Evolutionary conservation across 2,888 invertebrate genomes (phyloP).

Genomic region (Caprella mutica): DNA sequence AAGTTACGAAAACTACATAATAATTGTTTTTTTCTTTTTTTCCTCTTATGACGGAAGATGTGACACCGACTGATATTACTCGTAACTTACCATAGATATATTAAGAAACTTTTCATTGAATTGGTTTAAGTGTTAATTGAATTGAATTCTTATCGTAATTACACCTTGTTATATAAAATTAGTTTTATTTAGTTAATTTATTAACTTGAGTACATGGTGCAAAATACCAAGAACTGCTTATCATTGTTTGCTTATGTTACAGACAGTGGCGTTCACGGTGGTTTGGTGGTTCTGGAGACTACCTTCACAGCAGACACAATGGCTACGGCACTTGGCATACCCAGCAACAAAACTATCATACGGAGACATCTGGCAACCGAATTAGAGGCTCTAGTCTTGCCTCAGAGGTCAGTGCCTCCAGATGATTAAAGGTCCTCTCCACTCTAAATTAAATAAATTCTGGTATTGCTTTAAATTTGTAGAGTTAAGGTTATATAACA

Average conservation of each 20-base stretch:
- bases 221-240: background rate
- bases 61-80: too few relatives aligned
- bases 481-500: too few relatives aligned
- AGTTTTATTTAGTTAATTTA: background rate
- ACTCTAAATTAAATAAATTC: too few relatives aligned
- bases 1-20: too few relatives aligned
- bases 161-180: background rate
- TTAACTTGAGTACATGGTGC: background rate
- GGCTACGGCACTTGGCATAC: constrained; percentile 77
- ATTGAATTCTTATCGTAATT: too few relatives aligned
- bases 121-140: too few relatives aligned
- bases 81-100: too few relatives aligned
- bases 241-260: constrained; percentile 37
- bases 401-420: constrained; percentile 60
- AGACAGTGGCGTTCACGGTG: constrained; percentile 93
- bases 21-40: too few relatives aligned
- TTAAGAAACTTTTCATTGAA: too few relatives aligned
- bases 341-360: constrained; percentile 84
- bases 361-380: constrained; percentile 80
- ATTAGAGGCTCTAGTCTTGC: constrained; percentile 77
- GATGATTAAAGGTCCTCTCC: too few relatives aligned
- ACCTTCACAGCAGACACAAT: constrained; percentile 90
- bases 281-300: constrained; percentile 80
- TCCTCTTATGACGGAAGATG: too few relatives aligned
- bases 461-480: too few relatives aligned